Percentiles rank a stretch among this genome's conserved stretches.
Conservation (phyloP, 2,797 vertebrate species). For the Erethizon dorsatum region DNA sequence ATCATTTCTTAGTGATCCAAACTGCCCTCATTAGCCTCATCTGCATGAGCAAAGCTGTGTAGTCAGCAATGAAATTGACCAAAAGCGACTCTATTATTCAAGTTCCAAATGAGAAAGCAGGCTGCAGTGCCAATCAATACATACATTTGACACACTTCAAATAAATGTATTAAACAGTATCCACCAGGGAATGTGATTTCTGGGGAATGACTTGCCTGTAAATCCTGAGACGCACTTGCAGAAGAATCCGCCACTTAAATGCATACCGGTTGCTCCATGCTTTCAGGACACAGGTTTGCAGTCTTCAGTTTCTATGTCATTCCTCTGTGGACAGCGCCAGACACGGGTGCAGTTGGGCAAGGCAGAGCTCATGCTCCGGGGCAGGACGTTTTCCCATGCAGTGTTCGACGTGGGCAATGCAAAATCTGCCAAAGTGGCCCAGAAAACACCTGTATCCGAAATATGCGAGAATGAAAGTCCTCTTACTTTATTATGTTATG, state of each 20-base stretch:
- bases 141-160: not conserved
- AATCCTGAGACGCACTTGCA: slow-evolving; percentile 91
- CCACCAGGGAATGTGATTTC: not conserved
- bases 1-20: not conserved
- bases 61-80: slow-evolving; percentile 38
- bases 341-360: slow-evolving; percentile 88
- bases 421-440: slow-evolving; percentile 89
- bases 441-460: slow-evolving; percentile 91
- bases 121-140: slow-evolving; percentile 1
- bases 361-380: slow-evolving; percentile 87
- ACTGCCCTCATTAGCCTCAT: slow-evolving; percentile 45
- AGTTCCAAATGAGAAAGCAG: slow-evolving; percentile 41
- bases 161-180: not conserved
- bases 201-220: slow-evolving; percentile 89
- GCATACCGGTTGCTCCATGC: slow-evolving; percentile 90
- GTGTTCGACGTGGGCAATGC: slow-evolving; percentile 89
- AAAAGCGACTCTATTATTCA: slow-evolving; percentile 50
- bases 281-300: slow-evolving; percentile 91
- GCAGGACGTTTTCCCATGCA: slow-evolving; percentile 85
- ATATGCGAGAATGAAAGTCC: not conserved
- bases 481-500: not conserved
- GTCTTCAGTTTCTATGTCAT: slow-evolving; percentile 91
- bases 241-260: slow-evolving; percentile 90
- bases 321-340: slow-evolving; percentile 90
- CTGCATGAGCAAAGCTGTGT: slow-evolving; percentile 43